phyloP scores from a whole-genome alignment of 2,797 vertebrate species.

The Denticeps clupeoides region DNA sequence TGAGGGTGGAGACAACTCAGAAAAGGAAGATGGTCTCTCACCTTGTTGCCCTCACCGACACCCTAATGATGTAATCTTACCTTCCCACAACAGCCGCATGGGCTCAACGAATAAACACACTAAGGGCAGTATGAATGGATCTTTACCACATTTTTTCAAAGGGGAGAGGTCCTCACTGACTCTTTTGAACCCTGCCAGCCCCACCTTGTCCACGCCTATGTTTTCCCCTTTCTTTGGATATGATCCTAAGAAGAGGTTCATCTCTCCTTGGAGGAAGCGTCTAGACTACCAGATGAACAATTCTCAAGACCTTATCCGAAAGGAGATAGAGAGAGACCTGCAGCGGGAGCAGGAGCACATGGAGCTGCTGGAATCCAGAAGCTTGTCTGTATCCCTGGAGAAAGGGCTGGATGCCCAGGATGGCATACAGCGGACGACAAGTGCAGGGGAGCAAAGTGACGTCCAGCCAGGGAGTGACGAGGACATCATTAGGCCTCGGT shows the following conservation, averaged over 20 bases:
- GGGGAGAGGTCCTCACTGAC: no score
- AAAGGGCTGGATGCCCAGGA: not conserved
- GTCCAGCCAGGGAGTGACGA: not conserved
- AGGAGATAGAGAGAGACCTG: conserved; percentile 66
- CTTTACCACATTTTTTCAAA: no score
- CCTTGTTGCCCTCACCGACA: conserved; percentile 56
- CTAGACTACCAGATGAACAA: conserved; percentile 44
- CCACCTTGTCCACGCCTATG: no score
- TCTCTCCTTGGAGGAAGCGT: conserved; percentile 29
- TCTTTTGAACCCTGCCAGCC: no score
- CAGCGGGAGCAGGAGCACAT: conserved; percentile 72
- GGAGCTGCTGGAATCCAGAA: conserved; percentile 46
- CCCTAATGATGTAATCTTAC: conserved; percentile 27
- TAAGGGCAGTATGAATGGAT: no score
- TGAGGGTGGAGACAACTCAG: conserved; percentile 8
- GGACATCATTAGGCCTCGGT: not conserved
- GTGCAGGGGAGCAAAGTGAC: not conserved
- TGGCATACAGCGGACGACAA: not conserved
- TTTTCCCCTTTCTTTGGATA: not conserved
- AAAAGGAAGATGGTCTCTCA: conserved; percentile 19
- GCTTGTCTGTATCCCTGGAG: conserved; percentile 17
- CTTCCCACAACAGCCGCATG: no score
- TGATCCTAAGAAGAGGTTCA: not conserved
- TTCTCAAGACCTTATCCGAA: conserved; percentile 58
- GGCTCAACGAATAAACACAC: no score